These are phyloP conservation scores for Holcopasites calliopsidis DNA, from an alignment of 1,140 invertebrate genomes.

Conservation along the genomic window DNA sequence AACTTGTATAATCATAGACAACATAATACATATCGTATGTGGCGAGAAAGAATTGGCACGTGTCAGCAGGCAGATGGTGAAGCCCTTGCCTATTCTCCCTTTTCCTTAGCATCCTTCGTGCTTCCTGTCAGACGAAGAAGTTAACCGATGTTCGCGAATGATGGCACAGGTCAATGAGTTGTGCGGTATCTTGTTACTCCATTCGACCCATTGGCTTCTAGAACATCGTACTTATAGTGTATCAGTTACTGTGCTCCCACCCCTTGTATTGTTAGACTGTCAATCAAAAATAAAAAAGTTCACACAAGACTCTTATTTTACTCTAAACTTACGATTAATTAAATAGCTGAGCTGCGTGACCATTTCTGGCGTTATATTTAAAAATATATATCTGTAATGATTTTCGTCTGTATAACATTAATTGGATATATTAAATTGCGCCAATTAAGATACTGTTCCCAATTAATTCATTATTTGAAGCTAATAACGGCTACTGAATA, in stretches of 20 bases:
- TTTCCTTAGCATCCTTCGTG: conserved; percentile 47
- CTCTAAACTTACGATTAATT: neutral
- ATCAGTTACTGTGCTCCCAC: neutral
- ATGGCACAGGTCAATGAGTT: conserved; percentile 14
- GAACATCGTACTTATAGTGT: neutral
- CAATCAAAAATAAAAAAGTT: too few relatives aligned
- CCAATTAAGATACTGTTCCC: too few relatives aligned
- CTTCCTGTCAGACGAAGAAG: conserved; percentile 27
- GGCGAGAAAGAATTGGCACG: conserved; percentile 39
- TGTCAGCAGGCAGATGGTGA: conserved; percentile 63
- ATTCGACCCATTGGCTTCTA: conserved; percentile 26
- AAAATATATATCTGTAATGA: too few relatives aligned
- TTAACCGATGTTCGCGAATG: conserved; percentile 1
- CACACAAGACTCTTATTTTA: too few relatives aligned
- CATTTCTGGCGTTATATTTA: too few relatives aligned
- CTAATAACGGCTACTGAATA: too few relatives aligned
- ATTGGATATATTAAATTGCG: too few relatives aligned
- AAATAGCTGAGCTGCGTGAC: too few relatives aligned
- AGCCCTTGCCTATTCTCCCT: conserved; percentile 42
- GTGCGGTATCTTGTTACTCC: conserved; percentile 12
- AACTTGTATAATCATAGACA: neutral
- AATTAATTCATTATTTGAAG: too few relatives aligned
- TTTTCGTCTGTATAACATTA: too few relatives aligned
- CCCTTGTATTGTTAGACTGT: neutral
- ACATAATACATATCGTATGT: too few relatives aligned